phyloP scores from a whole-genome alignment of 1,140 invertebrate genomes.

The Heterodera schachtii region DNA sequence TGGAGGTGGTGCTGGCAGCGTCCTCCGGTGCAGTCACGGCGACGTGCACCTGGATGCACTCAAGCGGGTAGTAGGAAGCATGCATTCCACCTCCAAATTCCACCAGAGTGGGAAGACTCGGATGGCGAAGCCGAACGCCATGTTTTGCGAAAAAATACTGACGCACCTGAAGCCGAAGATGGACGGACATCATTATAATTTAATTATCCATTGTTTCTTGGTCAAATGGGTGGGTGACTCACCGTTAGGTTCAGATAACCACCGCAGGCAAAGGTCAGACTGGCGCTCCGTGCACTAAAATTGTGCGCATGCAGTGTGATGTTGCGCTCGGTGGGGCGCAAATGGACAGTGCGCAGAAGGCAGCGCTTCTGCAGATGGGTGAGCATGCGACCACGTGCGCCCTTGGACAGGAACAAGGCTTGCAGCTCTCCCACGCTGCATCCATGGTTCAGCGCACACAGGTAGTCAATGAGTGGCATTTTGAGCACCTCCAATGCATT shows the following conservation, averaged over 20 bases:
- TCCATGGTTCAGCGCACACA: neutral
- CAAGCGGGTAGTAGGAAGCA: neutral
- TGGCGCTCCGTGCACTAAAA: neutral
- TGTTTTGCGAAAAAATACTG: neutral
- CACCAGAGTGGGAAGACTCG: neutral
- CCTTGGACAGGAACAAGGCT: neutral
- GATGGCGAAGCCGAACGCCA: neutral
- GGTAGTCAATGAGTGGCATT: conserved; percentile 4
- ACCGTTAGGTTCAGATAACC: conserved; percentile 6
- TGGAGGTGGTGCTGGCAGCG: no score
- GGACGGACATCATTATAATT: no score
- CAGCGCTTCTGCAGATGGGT: neutral
- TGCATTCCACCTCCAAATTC: neutral
- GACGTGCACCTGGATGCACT: neutral
- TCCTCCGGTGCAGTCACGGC: no score
- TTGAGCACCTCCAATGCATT: neutral
- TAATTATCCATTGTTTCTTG: no score
- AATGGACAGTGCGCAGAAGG: neutral
- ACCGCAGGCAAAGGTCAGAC: neutral
- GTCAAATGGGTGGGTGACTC: no score
- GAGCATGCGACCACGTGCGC: neutral
- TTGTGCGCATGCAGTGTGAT: neutral
- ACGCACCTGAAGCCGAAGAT: neutral
- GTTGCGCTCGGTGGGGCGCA: neutral
- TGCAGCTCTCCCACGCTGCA: neutral